Evolutionary conservation across 2,113 vertebrate genomes (phyloP).

Genomic region (Rostratula benghalensis): DNA sequence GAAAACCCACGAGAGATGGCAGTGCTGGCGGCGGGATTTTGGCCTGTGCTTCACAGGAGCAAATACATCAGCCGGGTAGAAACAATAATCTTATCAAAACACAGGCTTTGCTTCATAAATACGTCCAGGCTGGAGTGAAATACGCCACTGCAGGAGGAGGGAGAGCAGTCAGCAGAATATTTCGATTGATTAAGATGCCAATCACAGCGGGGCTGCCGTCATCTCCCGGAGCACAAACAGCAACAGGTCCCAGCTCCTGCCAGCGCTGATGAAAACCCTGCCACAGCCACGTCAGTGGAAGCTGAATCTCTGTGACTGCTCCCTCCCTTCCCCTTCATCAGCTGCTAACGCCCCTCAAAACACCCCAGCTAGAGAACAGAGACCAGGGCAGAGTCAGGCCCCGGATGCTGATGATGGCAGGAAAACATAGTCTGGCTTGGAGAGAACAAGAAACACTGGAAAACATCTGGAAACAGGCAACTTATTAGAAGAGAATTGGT

Average conservation of each 20-base stretch:
- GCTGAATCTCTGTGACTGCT: fast-evolving
- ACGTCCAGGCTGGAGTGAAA: background rate
- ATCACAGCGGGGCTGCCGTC: background rate
- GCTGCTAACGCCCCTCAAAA: background rate
- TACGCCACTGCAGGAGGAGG: background rate
- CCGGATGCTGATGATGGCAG: background rate
- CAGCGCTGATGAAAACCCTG: background rate
- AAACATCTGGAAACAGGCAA: background rate
- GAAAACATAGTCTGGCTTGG: fast-evolving
- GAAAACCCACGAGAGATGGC: background rate
- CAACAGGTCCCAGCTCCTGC: background rate
- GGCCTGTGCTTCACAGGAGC: background rate
- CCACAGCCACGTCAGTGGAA: fast-evolving
- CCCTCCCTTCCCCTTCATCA: background rate
- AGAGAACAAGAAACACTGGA: background rate
- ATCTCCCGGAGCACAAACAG: background rate
- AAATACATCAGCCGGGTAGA: background rate
- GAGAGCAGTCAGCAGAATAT: background rate
- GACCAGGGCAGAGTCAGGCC: background rate
- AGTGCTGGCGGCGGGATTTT: background rate
- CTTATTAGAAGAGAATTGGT: background rate
- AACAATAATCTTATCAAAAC: constrained; percentile 11
- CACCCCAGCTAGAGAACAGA: background rate
- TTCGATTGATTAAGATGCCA: background rate
- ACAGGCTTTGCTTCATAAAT: background rate